Conservation (phyloP, 2,888 invertebrate species). For the Ramazzottius varieornatus region DNA sequence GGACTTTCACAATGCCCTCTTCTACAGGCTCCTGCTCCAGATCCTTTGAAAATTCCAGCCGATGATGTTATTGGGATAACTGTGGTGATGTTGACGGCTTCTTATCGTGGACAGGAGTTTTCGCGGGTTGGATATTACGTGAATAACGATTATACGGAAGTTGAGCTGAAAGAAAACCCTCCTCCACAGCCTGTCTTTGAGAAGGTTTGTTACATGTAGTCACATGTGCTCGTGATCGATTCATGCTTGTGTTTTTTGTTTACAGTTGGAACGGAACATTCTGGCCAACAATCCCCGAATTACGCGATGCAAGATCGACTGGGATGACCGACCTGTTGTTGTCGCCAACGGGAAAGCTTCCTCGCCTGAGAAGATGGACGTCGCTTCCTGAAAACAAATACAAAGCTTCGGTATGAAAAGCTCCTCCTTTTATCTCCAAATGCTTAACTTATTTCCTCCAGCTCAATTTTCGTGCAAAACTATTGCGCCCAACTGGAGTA, state of each 20-base stretch:
- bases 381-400: not conserved
- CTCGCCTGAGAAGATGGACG: not conserved
- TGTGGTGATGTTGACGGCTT: conserved; percentile 76
- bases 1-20: too few relatives aligned
- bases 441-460: too few relatives aligned
- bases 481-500: too few relatives aligned
- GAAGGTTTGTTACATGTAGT: conserved; percentile 34
- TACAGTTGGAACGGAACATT: conserved; percentile 41
- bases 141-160: conserved; percentile 81
- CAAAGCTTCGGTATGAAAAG: not conserved
- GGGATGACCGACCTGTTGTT: conserved; percentile 32
- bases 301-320: conserved; percentile 84
- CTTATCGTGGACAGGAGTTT: conserved; percentile 47
- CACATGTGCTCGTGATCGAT: not conserved
- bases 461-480: too few relatives aligned
- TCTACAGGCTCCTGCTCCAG: conserved; percentile 69
- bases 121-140: conserved; percentile 61
- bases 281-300: conserved; percentile 71
- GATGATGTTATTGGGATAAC: conserved; percentile 95
- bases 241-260: conserved; percentile 13
- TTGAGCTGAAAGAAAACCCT: conserved; percentile 72
- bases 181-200: conserved; percentile 74
- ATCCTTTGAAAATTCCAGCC: conserved; percentile 69
- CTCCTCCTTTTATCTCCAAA: too few relatives aligned
- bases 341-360: not conserved